Evolutionary conservation across 2,113 vertebrate species (phyloP).

Genomic region (Centrocercus urophasianus): DNA sequence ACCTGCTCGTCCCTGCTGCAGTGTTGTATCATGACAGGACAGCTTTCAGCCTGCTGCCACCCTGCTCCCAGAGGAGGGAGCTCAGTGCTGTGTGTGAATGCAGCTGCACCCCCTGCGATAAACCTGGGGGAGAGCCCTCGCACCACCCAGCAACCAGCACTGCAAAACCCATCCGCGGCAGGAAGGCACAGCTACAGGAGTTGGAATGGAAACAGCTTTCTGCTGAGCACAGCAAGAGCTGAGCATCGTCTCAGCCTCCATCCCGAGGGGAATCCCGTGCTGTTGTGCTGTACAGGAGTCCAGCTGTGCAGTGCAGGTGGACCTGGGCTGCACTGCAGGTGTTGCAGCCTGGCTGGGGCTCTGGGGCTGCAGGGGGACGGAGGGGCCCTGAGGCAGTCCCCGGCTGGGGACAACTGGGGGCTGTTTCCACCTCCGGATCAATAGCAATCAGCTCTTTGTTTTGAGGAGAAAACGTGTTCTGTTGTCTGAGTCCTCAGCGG

Average conservation of each 20-base stretch:
- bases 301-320: not conserved
- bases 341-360: not conserved
- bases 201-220: not conserved
- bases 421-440: not conserved
- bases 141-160: fast-evolving
- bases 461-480: not conserved
- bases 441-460: conserved; percentile 9
- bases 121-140: too few species aligned
- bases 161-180: not conserved
- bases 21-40: fast-evolving
- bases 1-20: not conserved
- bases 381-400: not conserved
- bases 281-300: not conserved
- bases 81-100: not conserved
- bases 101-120: not conserved
- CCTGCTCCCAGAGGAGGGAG: not conserved
- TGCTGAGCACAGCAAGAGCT: not conserved
- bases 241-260: not conserved
- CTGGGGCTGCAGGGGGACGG: not conserved
- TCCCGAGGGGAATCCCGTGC: not conserved
- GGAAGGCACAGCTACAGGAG: not conserved
- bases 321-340: not conserved
- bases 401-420: not conserved
- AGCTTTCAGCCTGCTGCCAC: not conserved
- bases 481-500: not conserved